These are phyloP conservation scores for Calyptomena viridis DNA, from an alignment of 2,113 vertebrate genomes.

Conservation along the genomic window DNA sequence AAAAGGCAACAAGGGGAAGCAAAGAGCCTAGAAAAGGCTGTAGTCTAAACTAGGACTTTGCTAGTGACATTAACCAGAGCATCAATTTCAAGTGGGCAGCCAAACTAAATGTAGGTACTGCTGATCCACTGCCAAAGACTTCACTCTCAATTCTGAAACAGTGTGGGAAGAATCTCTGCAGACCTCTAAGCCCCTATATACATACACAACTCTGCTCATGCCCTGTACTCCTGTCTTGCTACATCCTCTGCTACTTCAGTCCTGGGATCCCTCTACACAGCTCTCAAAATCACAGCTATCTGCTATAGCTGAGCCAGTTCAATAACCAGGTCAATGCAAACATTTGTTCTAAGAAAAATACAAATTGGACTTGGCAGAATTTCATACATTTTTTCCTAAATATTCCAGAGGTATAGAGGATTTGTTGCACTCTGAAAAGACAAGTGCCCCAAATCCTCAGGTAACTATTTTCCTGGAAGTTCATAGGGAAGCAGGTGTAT, in stretches of 20 bases:
- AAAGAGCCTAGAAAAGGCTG: background rate
- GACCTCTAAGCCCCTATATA: background rate
- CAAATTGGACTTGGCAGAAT: background rate
- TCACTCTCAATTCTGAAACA: background rate
- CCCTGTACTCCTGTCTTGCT: background rate
- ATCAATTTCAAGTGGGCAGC: background rate
- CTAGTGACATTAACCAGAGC: background rate
- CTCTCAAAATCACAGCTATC: background rate
- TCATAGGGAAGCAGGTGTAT: background rate
- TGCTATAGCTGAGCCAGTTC: background rate
- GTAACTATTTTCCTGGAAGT: background rate
- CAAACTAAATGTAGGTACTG: background rate
- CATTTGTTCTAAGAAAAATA: background rate
- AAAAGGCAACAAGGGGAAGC: background rate
- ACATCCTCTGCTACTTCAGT: background rate
- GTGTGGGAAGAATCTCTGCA: background rate
- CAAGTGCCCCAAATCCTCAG: background rate
- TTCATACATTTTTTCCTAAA: background rate
- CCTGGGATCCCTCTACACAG: background rate
- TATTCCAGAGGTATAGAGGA: background rate
- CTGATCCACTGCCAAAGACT: background rate
- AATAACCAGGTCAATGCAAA: background rate
- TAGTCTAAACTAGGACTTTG: background rate
- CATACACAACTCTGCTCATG: background rate
- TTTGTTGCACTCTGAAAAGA: background rate